A percentile compares a stretch with the other conserved stretches of the same genome.
These are phyloP conservation scores for Stegastes partitus DNA, from an alignment of 2,113 vertebrate genomes.

Conservation along the genomic window DNA sequence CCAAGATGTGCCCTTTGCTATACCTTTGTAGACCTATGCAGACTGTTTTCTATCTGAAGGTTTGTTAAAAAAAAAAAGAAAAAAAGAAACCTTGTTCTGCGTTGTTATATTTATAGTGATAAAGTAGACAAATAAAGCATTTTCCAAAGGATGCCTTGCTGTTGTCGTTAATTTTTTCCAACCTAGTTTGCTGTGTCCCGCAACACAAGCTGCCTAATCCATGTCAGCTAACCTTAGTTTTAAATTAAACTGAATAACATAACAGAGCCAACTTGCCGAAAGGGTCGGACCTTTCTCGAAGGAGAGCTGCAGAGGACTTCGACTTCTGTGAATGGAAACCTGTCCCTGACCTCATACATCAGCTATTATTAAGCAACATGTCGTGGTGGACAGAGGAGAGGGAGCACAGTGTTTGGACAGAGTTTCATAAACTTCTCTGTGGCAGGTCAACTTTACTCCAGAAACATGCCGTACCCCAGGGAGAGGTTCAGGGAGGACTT, in stretches of 20 bases:
- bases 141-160: constrained; percentile 74
- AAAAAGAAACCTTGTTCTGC: constrained; percentile 66
- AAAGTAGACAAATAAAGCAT: constrained; percentile 86
- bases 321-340: constrained; percentile 60
- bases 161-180: constrained; percentile 28
- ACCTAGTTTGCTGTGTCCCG: background rate
- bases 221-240: background rate
- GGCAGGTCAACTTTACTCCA: constrained; percentile 67
- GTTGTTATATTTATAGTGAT: constrained; percentile 86
- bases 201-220: background rate
- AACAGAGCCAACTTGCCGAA: background rate
- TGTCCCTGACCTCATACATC: constrained; percentile 42
- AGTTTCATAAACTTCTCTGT: constrained; percentile 67
- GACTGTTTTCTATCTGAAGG: constrained; percentile 80
- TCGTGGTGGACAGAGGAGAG: constrained; percentile 5
- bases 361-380: constrained; percentile 59
- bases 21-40: constrained; percentile 73
- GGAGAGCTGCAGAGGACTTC: constrained; percentile 24
- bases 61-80: constrained; percentile 73
- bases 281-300: background rate
- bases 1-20: constrained; percentile 74
- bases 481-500: constrained; percentile 30
- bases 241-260: constrained; percentile 29
- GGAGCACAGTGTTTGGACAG: constrained; percentile 26
- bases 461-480: constrained; percentile 47